Conservation (phyloP, 2,797 vertebrate genomes). For the Nothura maculosa region DNA sequence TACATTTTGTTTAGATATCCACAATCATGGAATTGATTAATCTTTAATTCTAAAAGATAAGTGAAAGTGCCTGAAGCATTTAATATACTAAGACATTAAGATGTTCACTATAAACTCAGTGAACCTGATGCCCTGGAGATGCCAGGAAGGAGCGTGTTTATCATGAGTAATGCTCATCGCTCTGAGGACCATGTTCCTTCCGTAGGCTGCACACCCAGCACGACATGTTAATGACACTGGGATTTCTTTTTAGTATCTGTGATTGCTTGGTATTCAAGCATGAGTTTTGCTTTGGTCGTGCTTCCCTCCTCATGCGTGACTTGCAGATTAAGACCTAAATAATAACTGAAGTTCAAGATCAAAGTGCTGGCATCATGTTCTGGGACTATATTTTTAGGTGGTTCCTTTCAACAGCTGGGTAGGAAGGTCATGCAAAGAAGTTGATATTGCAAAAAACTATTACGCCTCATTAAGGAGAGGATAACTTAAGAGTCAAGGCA, state of each 20-base stretch:
- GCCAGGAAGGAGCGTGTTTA: conserved; percentile 19
- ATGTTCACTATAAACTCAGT: background rate
- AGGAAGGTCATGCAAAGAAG: background rate
- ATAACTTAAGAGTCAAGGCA: background rate
- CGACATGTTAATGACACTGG: background rate
- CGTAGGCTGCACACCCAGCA: background rate
- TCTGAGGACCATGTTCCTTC: background rate
- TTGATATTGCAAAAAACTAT: background rate
- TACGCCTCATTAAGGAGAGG: background rate
- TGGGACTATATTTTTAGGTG: background rate
- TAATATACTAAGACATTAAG: conserved; percentile 53
- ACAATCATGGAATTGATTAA: conserved; percentile 55
- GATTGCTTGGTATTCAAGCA: accelerated
- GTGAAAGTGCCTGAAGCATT: conserved; percentile 54
- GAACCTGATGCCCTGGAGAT: background rate
- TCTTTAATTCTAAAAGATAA: conserved; percentile 71
- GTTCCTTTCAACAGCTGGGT: background rate
- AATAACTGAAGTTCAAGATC: background rate
- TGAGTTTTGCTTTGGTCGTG: background rate
- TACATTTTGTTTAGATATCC: conserved; percentile 65
- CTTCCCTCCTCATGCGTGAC: accelerated
- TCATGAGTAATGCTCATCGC: background rate
- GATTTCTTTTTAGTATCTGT: background rate
- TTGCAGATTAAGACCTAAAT: background rate
- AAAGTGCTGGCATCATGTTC: background rate